A percentile compares a stretch with the other conserved stretches of the same genome.
Evolutionary conservation across 2,113 vertebrate genomes (phyloP).

Genomic region (Lonchura striata): DNA sequence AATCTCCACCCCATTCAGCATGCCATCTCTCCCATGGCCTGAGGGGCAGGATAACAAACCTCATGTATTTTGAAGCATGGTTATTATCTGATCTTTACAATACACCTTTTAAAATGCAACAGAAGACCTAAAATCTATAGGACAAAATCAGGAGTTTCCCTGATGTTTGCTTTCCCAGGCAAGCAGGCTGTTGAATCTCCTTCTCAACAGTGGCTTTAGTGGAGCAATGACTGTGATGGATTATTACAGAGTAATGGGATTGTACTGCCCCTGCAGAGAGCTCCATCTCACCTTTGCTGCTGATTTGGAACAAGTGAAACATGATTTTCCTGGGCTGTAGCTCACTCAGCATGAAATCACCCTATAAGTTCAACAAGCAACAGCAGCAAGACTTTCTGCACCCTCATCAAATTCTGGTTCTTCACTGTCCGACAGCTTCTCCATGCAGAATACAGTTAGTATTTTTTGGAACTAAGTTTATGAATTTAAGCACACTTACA

Average conservation of each 20-base stretch:
- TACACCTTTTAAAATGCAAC: background rate
- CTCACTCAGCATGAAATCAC: background rate
- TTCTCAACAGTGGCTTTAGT: background rate
- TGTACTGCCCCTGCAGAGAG: background rate
- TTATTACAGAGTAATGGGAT: background rate
- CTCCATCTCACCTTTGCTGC: background rate
- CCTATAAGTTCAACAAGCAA: background rate
- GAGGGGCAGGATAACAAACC: background rate
- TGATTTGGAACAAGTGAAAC: background rate
- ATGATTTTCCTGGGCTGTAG: background rate
- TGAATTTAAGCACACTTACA: background rate
- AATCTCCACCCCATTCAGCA: fast-evolving
- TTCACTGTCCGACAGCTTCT: background rate
- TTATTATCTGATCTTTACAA: background rate
- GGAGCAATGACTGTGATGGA: background rate
- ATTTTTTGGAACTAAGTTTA: background rate
- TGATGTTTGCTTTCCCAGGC: background rate
- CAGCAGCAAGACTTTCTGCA: background rate
- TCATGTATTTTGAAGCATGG: background rate
- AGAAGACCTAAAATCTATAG: background rate
- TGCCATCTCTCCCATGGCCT: background rate
- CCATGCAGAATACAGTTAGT: background rate
- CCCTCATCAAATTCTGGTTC: background rate
- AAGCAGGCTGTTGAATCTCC: background rate
- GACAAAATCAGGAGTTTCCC: background rate